Evolutionary conservation across 2,888 invertebrate genomes (phyloP), one percentile per base, ranked within the genome.

Genomic region (Eretmocerus hayati): DNA sequence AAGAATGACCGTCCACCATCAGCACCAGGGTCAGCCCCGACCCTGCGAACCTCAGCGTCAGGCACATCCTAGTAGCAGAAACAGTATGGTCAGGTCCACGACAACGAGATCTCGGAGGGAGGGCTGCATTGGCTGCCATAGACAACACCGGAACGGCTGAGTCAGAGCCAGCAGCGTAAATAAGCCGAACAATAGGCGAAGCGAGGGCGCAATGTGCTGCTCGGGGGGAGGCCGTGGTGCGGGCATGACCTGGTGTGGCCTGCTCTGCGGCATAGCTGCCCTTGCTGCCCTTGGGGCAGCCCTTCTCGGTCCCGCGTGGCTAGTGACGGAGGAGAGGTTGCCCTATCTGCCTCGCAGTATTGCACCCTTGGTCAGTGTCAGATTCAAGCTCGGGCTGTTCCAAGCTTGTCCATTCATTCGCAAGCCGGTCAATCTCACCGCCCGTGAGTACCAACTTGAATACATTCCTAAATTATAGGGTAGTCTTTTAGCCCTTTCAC

Each of bases 401-500:
- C 64, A 64, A 52, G 69, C 65, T 44, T 71, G 71, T 40, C 62
- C 69, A 42, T 65, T 53, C 44, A 65, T 71, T 56, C 51, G 69
- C 54, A 69, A 67, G 38, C 71, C 69, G 1, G 61, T 60, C 15
- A 69, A 71, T 50, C 38, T 68, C 26, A 65, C 69, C 5, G 33
- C 59, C 22, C 59, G 70, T 71, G 46, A 71, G 70, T 70, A 62
- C n/a, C n/a, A n/a, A n/a, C n/a, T n/a, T n/a, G n/a, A n/a, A n/a
- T n/a, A n/a, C n/a, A n/a, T n/a, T n/a, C n/a, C n/a, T n/a, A n/a
- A n/a, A n/a, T n/a, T n/a, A n/a, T n/a, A n/a, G n/a, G n/a, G n/a
- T n/a, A n/a, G n/a, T n/a, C n/a, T n/a, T n/a, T n/a, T n/a, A n/a
- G n/a, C n/a, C n/a, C n/a, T n/a, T n/a, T n/a, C n/a, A n/a, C n/a